Evolutionary conservation across 2,888 invertebrate species (phyloP).

Genomic region (Erynnis tages): DNA sequence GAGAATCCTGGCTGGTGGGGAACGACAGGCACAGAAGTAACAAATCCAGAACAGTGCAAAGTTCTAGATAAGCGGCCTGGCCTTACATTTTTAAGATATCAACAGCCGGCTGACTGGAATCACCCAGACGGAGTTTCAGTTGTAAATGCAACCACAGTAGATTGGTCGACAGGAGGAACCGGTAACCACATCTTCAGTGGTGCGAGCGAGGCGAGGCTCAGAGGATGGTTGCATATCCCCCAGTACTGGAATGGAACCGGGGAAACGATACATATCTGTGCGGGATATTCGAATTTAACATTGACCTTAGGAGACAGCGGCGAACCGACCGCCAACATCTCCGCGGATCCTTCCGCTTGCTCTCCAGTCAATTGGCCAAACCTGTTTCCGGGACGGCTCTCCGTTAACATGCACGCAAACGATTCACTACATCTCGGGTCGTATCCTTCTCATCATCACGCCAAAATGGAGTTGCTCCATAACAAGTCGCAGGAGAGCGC

Average conservation of each 20-base stretch:
- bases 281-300: slow-evolving; percentile 88
- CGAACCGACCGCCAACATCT: slow-evolving; percentile 83
- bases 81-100: slow-evolving; percentile 92
- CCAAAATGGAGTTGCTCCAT: slow-evolving; percentile 92
- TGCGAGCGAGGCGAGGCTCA: slow-evolving; percentile 87
- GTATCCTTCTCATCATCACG: slow-evolving; percentile 85
- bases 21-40: slow-evolving; percentile 88
- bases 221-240: slow-evolving; percentile 92
- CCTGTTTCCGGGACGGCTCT: slow-evolving; percentile 83
- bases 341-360: slow-evolving; percentile 86
- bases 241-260: slow-evolving; percentile 85
- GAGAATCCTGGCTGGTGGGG: slow-evolving; percentile 96
- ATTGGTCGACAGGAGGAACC: slow-evolving; percentile 87
- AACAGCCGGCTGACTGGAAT: slow-evolving; percentile 91
- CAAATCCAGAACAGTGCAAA: slow-evolving; percentile 88
- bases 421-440: slow-evolving; percentile 80
- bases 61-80: slow-evolving; percentile 91
- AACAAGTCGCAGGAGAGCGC: slow-evolving; percentile 87
- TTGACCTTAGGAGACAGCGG: slow-evolving; percentile 77
- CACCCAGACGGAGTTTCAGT: slow-evolving; percentile 95
- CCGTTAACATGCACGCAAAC: slow-evolving; percentile 86
- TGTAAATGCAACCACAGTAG: slow-evolving; percentile 91
- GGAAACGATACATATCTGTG: slow-evolving; percentile 88
- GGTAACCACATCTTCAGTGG: slow-evolving; percentile 86
- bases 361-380: slow-evolving; percentile 85